Evolutionary conservation across 1,140 invertebrate species (phyloP).

Genomic region (Pectinophora gossypiella): DNA sequence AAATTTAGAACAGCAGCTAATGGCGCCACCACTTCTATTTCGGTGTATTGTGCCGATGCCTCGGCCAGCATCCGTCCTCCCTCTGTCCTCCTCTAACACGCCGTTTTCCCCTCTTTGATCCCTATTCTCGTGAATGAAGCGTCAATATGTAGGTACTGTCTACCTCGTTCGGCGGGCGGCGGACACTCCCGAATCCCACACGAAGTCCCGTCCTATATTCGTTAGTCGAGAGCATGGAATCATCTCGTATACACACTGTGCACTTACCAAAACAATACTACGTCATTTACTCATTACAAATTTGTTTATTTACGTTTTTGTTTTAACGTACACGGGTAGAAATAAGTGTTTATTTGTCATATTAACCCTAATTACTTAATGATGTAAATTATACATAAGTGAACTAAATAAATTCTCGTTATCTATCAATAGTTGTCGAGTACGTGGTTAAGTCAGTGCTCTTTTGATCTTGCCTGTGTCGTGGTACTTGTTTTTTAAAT

Average conservation of each 20-base stretch:
- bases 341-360: not conserved
- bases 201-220: conserved; percentile 43
- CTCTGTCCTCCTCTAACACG: conserved; percentile 7
- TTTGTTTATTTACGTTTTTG: conserved; percentile 30
- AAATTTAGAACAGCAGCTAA: conserved; percentile 40
- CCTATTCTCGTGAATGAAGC: conserved; percentile 18
- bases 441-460: conserved; percentile 27
- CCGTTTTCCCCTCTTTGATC: conserved; percentile 18
- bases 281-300: conserved; percentile 22
- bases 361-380: not conserved
- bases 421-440: conserved; percentile 21
- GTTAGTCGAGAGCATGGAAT: conserved; percentile 17
- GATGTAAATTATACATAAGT: not conserved
- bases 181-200: conserved; percentile 37
- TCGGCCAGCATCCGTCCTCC: conserved; percentile 53
- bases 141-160: conserved; percentile 14
- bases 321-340: not conserved
- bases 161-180: conserved; percentile 12
- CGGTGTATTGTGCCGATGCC: conserved; percentile 39
- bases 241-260: not conserved
- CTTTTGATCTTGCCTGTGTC: conserved; percentile 15
- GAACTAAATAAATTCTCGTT: not conserved
- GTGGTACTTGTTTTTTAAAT: conserved; percentile 12
- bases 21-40: conserved; percentile 50
- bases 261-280: conserved; percentile 8